Conservation (phyloP, 2,113 vertebrate genomes). For the Tetrao urogallus region DNA sequence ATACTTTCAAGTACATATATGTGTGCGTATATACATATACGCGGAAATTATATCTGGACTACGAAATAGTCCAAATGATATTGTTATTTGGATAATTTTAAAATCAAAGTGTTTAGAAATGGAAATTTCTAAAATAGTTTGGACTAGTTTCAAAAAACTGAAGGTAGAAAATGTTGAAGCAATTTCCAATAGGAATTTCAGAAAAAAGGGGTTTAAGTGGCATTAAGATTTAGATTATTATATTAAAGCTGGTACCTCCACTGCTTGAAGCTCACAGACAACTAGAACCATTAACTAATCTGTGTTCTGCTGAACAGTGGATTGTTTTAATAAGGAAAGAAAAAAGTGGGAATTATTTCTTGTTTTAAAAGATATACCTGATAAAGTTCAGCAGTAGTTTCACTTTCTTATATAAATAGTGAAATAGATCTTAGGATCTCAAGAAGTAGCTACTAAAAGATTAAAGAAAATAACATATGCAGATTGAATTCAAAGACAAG, state of each 20-base stretch:
- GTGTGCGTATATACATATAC: too few relatives aligned
- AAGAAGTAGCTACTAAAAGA: background rate
- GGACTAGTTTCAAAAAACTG: background rate
- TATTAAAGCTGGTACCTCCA: background rate
- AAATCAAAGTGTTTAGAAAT: background rate
- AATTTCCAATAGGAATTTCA: background rate
- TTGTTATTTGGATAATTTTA: background rate
- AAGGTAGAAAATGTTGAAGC: background rate
- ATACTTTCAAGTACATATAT: too few relatives aligned
- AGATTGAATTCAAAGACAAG: constrained; percentile 11
- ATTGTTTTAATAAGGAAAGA: background rate
- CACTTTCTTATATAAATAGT: background rate
- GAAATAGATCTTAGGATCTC: background rate
- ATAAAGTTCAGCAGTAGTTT: background rate
- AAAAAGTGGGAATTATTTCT: background rate
- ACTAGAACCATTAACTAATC: background rate
- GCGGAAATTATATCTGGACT: background rate
- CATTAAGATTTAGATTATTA: background rate
- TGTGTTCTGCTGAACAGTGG: background rate
- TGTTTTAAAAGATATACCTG: background rate
- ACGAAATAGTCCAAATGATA: background rate
- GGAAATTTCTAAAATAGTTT: background rate
- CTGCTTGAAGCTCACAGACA: background rate
- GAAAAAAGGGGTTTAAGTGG: background rate
- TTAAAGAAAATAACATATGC: background rate